Base-by-base conservation (phyloP, 2,888 invertebrate genomes). In the Allygus modestus region DNA sequence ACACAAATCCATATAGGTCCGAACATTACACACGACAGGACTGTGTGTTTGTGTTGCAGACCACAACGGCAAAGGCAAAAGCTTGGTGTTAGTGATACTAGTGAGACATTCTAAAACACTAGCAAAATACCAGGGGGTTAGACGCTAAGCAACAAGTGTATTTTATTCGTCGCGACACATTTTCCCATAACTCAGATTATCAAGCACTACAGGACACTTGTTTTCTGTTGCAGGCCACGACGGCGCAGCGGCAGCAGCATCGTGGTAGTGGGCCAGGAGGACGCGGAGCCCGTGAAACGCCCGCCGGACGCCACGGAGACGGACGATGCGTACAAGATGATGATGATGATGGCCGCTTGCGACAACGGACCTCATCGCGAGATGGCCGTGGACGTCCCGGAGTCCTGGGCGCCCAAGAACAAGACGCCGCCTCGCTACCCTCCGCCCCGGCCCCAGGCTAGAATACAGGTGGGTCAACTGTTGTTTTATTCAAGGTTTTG, bases 351-450 rank as follows among this genome's bases (percentile, higher is more conserved):
- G 88, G 88, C 86, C 54, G 84, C 85, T 54, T 82, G 89, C 82
- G 89, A 89, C 85, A 88, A 89, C 86, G 90, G 93, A 93, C 97
- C 97, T 90, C 98, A 98, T 93, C 95, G 98, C 90, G 99, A 99
- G 94, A 97, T 98, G 97, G 98, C 99, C 90, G 98, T 99, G 91
- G 99, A 99, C 92, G 98, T 98, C 89, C 99, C 99, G 89, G 98
- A 98, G 91, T 96, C 95, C 89, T 98, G 98, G 92, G 95, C 97
- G 89, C 97, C 96, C 88, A 93, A 96, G 89, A 96, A 96, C 91
- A 98, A 98, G 92, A 97, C 97, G 87, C 97, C 97, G 65, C 98
- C 97, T 54, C 93, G 97, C 89, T 97, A 97, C 93, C 96, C 96
- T 87, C 96, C 96, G 77, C 96, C 96, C 82, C 94, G 95, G 88